A percentile compares a stretch with the other conserved stretches of the same genome.
Evolutionary conservation across 1,140 invertebrate species (phyloP).

Genomic region (Marisa cornuarietis): DNA sequence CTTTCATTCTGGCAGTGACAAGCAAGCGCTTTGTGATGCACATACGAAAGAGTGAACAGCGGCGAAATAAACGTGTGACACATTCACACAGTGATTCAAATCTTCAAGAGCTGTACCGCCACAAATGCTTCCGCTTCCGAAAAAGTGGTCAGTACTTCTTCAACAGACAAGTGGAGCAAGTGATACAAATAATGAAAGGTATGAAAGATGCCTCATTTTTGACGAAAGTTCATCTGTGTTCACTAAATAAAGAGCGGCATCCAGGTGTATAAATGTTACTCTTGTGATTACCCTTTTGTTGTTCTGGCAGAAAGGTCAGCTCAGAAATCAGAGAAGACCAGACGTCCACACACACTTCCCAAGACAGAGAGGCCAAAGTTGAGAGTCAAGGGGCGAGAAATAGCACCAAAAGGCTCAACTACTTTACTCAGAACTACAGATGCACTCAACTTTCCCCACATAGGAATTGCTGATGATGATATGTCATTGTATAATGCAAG

Average conservation of each 20-base stretch:
- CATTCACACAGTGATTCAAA: slow-evolving; percentile 31
- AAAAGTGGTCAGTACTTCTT: slow-evolving; percentile 3
- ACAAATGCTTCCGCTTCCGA: slow-evolving; percentile 33
- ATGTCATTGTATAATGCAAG: too few relatives aligned
- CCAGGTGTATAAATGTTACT: neutral
- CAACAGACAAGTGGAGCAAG: neutral
- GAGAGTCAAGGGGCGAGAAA: neutral
- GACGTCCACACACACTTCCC: slow-evolving; percentile 16
- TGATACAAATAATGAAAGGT: slow-evolving; percentile 9
- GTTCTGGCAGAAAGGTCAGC: neutral
- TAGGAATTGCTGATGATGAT: too few relatives aligned
- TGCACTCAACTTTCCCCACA: too few relatives aligned
- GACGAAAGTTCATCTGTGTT: neutral
- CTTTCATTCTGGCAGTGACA: slow-evolving; percentile 12
- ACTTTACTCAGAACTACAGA: too few relatives aligned
- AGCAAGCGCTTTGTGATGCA: slow-evolving; percentile 34
- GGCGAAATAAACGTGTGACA: slow-evolving; percentile 18
- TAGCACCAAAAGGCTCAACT: neutral
- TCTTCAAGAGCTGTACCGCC: slow-evolving; percentile 21
- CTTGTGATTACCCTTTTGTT: neutral
- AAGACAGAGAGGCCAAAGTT: neutral
- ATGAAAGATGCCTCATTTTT: neutral
- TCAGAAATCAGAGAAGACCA: neutral
- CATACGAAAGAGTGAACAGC: slow-evolving; percentile 30
- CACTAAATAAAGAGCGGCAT: neutral